Percentiles rank a stretch among this genome's conserved stretches.
These are phyloP conservation scores for Vimba vimba DNA, from an alignment of 2,113 vertebrate species.

Conservation along the genomic window DNA sequence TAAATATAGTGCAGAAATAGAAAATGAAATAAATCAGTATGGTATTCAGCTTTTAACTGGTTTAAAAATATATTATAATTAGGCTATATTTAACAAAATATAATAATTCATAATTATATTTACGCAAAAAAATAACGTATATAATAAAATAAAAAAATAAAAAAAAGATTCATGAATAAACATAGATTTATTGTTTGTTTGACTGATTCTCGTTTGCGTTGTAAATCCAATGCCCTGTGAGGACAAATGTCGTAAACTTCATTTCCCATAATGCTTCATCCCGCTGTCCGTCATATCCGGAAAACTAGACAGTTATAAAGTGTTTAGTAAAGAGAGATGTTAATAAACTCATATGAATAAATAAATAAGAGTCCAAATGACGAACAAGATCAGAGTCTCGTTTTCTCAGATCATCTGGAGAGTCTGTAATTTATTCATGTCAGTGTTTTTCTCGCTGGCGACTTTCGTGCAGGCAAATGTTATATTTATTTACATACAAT, in stretches of 20 bases:
- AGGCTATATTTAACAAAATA: too few relatives aligned
- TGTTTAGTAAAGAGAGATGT: background rate
- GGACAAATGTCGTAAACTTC: conserved; percentile 38
- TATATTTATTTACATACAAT: background rate
- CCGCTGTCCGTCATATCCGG: background rate
- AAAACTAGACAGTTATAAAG: background rate
- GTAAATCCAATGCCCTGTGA: background rate
- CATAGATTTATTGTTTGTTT: background rate
- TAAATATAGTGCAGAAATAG: too few relatives aligned
- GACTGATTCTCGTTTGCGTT: background rate
- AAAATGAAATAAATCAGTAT: too few relatives aligned
- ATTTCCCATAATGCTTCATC: conserved; percentile 46
- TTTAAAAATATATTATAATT: too few relatives aligned
- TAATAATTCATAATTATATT: too few relatives aligned
- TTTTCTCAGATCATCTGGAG: conserved; percentile 53
- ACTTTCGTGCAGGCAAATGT: conserved; percentile 74
- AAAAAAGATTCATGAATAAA: background rate
- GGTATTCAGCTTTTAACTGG: too few relatives aligned
- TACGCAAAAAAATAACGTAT: too few relatives aligned
- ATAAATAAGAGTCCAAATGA: background rate
- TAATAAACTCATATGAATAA: background rate
- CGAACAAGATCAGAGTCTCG: background rate
- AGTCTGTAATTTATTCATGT: conserved; percentile 73
- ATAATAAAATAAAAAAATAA: too few relatives aligned
- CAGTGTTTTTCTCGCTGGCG: conserved; percentile 74